These are phyloP conservation scores for Gibbula magus DNA, from an alignment of 2,888 invertebrate species.

Conservation along the genomic window DNA sequence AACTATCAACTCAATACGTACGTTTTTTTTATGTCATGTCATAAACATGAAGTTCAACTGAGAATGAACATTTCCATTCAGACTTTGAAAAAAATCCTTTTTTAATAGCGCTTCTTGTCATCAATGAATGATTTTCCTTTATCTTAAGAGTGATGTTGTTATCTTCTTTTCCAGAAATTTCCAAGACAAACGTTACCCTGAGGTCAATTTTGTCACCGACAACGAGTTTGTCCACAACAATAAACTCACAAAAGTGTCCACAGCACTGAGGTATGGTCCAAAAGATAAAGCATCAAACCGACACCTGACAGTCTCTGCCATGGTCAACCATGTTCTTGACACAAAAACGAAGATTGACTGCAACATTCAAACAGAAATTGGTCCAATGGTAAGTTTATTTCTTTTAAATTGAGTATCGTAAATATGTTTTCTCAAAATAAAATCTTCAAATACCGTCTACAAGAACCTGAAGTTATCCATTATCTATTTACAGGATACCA, in stretches of 20 bases:
- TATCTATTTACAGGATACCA: slow-evolving; percentile 49
- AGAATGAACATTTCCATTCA: too few species aligned
- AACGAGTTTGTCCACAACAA: neutral
- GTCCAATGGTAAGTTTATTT: slow-evolving; percentile 1
- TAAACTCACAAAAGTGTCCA: neutral
- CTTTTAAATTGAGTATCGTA: too few species aligned
- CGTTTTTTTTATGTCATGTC: neutral
- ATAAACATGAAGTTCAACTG: too few species aligned
- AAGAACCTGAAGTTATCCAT: neutral
- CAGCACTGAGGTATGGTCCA: neutral
- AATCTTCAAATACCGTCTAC: neutral
- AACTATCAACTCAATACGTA: neutral
- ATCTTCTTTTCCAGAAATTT: neutral
- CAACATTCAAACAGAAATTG: slow-evolving; percentile 25
- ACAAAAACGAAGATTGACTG: slow-evolving; percentile 26
- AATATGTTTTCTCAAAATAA: slow-evolving; percentile 25
- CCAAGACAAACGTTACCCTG: neutral
- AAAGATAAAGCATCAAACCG: neutral
- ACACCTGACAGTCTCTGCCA: neutral
- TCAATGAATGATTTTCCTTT: neutral
- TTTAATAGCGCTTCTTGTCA: too few species aligned
- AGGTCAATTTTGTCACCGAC: neutral
- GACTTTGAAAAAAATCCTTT: too few species aligned
- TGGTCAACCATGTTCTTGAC: neutral
- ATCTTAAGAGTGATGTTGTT: neutral